Evolutionary conservation across 2,888 invertebrate species (phyloP), one percentile per base, ranked within the genome.

Genomic region (Yponomeuta sedellus): DNA sequence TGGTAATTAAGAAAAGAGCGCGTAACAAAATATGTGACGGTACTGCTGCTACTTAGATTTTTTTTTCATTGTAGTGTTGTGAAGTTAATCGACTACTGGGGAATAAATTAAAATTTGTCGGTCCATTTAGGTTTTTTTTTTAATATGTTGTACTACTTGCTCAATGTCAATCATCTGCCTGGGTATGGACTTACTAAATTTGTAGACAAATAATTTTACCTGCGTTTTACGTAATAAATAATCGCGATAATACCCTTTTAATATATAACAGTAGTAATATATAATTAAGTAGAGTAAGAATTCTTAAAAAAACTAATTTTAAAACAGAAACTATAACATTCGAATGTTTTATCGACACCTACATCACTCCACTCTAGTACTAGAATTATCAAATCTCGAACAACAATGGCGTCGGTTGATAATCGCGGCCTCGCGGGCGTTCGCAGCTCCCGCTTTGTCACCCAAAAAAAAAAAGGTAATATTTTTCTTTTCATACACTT

Each of bases 1-100:
- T 71, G 79, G 82, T 87, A 86, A 88, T 90, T 88, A 87, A 84
- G 82, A 82, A 86, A 85, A 84, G 83, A 81, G 79, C 83, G 86
- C 85, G 84, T 84, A 87, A 86, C 85, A 78, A 83, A 85, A 85
- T 77, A 81, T 85, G 80, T 85, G 85, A 85, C 85, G 80, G 78
- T 34, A 5, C 34, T 34, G 85, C 86, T 88, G 85, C 86, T 83
- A 85, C 82, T 82, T 44, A 25, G 28, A n/a, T 52, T 25, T 64
- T 64, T 77, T 78, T 74, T 72, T 77, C 82, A 16, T 16, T 52
- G 16, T 52, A 85, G 83, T 82, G 79, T 19, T 20, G 59, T 59
- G 12, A 10, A 59, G 19, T 25, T 59, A 83, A 76, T 76, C 76
- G 71, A 69, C 68, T 80, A 85, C 86, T 77, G 84, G 44, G 16